Evolutionary conservation across 2,797 vertebrate genomes (phyloP).

Genomic region (Syndactyla subalaris): DNA sequence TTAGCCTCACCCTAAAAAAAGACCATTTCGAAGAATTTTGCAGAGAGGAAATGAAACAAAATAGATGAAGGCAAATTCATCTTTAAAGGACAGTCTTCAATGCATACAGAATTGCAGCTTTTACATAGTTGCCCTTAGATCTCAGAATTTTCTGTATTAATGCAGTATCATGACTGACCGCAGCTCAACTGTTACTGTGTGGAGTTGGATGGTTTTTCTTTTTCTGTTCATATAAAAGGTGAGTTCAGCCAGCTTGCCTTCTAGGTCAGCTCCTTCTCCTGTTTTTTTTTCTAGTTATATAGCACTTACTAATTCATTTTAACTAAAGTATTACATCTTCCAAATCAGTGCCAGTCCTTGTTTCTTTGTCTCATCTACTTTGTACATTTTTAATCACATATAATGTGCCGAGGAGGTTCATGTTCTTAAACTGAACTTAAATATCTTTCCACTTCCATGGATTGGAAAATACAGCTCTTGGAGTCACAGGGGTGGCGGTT

Average conservation of each 20-base stretch:
- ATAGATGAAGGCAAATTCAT: background rate
- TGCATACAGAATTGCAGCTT: background rate
- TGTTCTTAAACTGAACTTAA: background rate
- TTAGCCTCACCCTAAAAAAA: background rate
- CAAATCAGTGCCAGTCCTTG: background rate
- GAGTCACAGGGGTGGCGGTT: background rate
- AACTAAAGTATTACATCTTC: background rate
- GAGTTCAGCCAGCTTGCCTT: background rate
- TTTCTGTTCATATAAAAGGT: background rate
- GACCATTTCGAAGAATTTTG: background rate
- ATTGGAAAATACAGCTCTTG: background rate
- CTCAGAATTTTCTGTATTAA: background rate
- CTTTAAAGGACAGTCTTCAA: background rate
- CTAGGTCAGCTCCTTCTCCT: background rate
- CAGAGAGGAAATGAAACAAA: background rate
- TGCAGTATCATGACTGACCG: background rate
- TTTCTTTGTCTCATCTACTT: background rate
- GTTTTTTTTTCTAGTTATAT: background rate
- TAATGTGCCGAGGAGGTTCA: background rate
- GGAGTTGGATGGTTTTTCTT: background rate
- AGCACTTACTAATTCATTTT: background rate
- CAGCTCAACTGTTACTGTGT: background rate
- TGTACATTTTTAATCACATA: background rate
- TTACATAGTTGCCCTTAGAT: background rate
- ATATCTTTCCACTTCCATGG: background rate